Percentiles rank a stretch among this genome's conserved stretches.
Evolutionary conservation across 2,888 invertebrate species (phyloP).

Genomic region (Ichneumon xanthorius): DNA sequence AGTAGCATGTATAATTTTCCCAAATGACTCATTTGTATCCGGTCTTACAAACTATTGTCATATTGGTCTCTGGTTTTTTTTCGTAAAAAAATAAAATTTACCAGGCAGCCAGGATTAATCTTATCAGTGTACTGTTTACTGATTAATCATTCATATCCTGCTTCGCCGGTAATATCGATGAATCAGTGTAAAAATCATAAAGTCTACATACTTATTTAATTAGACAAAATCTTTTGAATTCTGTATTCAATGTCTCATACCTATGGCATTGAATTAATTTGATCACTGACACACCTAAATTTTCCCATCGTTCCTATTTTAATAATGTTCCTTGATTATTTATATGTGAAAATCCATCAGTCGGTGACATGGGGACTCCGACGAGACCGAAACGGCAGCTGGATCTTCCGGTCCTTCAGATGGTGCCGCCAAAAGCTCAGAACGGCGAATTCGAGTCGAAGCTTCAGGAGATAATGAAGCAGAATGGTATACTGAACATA

Average conservation of each 20-base stretch:
- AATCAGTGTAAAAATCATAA: neutral
- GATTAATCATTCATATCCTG: neutral
- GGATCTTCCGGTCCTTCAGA: slow-evolving; percentile 87
- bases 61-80: neutral
- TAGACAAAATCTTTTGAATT: neutral
- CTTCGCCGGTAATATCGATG: neutral
- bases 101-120: neutral
- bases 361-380: slow-evolving; percentile 86
- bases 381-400: slow-evolving; percentile 86
- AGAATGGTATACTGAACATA: slow-evolving; percentile 95
- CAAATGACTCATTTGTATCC: slow-evolving; percentile 23
- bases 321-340: neutral
- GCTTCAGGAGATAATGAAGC: slow-evolving; percentile 96
- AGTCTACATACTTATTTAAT: neutral
- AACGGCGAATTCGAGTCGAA: slow-evolving; percentile 90
- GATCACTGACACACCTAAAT: neutral
- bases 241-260: neutral
- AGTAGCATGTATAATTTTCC: neutral
- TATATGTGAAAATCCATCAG: slow-evolving; percentile 72
- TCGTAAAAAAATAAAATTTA: neutral
- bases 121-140: neutral
- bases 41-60: neutral
- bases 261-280: neutral
- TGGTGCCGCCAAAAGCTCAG: slow-evolving; percentile 88
- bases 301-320: neutral